These are phyloP conservation scores for Elachura formosa DNA, from an alignment of 2,113 vertebrate species.

Conservation along the genomic window DNA sequence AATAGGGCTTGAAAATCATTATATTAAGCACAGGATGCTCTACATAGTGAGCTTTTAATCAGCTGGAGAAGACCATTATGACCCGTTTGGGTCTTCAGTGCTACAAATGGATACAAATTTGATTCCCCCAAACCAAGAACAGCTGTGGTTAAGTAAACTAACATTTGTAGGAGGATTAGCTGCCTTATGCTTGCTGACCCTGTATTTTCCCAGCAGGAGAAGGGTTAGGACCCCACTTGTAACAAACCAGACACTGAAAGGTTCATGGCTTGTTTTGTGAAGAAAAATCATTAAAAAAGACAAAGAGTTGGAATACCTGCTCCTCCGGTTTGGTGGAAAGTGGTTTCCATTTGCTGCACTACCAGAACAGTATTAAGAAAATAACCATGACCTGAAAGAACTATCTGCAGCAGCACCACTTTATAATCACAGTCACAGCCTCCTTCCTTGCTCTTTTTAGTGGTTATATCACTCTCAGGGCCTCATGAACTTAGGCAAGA, in stretches of 20 bases:
- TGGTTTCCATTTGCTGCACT: not conserved
- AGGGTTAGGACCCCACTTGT: not conserved
- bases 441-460: not conserved
- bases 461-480: not conserved
- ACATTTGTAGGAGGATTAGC: conserved; percentile 7
- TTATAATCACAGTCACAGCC: not conserved
- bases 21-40: not conserved
- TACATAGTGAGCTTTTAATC: not conserved
- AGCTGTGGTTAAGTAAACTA: not conserved
- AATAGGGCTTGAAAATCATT: not conserved
- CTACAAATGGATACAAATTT: not conserved
- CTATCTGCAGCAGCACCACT: not conserved
- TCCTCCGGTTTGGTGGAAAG: not conserved
- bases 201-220: not conserved
- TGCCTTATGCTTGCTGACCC: not conserved
- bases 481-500: not conserved
- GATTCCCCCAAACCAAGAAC: not conserved
- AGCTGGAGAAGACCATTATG: not conserved
- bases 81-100: not conserved
- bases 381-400: not conserved
- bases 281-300: not conserved
- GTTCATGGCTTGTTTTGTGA: not conserved
- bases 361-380: not conserved
- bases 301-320: not conserved
- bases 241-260: not conserved